phyloP scores from a whole-genome alignment of 1,140 invertebrate genomes.

The Drosophila obscura region DNA sequence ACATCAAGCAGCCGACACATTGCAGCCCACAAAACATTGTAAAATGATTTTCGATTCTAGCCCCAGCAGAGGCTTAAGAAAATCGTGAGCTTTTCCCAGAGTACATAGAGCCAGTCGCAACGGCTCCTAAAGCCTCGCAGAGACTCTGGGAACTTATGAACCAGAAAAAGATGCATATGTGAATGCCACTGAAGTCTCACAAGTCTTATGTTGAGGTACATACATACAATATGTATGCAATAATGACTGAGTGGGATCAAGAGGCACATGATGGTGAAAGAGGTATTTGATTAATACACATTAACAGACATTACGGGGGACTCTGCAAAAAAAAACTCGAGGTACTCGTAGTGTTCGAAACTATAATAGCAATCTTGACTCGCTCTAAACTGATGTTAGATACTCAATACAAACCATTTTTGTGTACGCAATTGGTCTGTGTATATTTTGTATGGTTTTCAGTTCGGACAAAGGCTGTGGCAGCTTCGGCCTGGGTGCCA shows the following conservation, averaged over 20 bases:
- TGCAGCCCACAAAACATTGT: constrained; percentile 34
- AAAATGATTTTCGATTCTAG: constrained; percentile 25
- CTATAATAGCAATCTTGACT: background rate
- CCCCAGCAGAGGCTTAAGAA: background rate
- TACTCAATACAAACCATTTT: constrained; percentile 4
- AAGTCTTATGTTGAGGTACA: too few species aligned
- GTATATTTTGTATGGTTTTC: constrained; percentile 26
- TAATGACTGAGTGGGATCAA: too few species aligned
- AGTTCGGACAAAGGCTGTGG: constrained; percentile 44
- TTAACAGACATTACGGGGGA: too few species aligned
- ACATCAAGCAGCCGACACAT: constrained; percentile 60
- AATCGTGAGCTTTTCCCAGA: too few species aligned
- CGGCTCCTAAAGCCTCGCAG: too few species aligned
- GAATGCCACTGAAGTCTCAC: background rate
- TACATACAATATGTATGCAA: too few species aligned
- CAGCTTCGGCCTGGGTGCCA: constrained; percentile 17
- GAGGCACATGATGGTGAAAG: too few species aligned
- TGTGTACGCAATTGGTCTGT: constrained; percentile 13
- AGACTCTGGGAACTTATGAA: too few species aligned
- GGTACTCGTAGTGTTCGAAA: too few species aligned
- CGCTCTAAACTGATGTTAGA: constrained; percentile 24
- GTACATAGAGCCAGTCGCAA: too few species aligned
- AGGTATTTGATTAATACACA: too few species aligned
- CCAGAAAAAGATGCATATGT: constrained; percentile 5
- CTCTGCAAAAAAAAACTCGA: too few species aligned